These are phyloP conservation scores for Calyptomena viridis DNA, from an alignment of 2,113 vertebrate genomes.

Conservation along the genomic window DNA sequence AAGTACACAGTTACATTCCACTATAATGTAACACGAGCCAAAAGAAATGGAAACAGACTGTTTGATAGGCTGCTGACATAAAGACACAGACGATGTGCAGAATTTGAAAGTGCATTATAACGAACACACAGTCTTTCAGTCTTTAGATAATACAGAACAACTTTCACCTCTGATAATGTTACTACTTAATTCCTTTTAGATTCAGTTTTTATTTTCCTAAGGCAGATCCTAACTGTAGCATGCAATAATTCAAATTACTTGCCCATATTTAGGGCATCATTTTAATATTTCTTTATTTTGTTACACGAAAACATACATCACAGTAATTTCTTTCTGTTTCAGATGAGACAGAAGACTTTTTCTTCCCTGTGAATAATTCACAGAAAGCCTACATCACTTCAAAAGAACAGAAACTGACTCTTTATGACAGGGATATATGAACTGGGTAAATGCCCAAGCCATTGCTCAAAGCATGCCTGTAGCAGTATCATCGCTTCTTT, in stretches of 20 bases:
- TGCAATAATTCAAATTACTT: background rate
- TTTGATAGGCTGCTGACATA: background rate
- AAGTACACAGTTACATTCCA: background rate
- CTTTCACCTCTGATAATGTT: background rate
- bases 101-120: background rate
- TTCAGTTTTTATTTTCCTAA: background rate
- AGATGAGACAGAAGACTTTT: constrained; percentile 10
- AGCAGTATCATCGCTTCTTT: constrained; percentile 34
- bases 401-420: constrained; percentile 51
- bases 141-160: background rate
- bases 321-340: background rate
- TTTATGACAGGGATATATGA: constrained; percentile 69
- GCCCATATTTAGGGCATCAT: background rate
- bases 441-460: constrained; percentile 54
- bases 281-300: background rate
- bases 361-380: constrained; percentile 28
- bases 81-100: background rate
- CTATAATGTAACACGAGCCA: background rate
- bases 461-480: constrained; percentile 65
- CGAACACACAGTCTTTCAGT: background rate
- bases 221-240: background rate
- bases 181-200: background rate
- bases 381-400: constrained; percentile 31
- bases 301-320: background rate
- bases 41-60: background rate